A percentile compares a stretch with the other conserved stretches of the same genome.
phyloP scores from a whole-genome alignment of 1,140 invertebrate genomes.

The Hylaeus anthracinus region DNA sequence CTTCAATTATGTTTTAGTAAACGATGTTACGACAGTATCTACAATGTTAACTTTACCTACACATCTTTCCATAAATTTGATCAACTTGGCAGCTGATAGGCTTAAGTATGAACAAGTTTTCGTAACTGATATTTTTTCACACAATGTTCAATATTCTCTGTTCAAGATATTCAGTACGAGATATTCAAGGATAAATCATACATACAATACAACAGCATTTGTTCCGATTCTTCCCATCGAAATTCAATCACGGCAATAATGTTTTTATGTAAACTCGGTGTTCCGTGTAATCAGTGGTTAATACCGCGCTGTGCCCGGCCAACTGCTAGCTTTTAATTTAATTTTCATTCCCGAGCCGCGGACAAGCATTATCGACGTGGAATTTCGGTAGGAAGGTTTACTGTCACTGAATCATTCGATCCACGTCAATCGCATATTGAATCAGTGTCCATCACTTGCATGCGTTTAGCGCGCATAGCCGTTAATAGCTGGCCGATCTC shows the following conservation, averaged over 20 bases:
- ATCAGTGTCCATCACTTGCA: constrained; percentile 63
- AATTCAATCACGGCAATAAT: not conserved
- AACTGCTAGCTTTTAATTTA: constrained; percentile 52
- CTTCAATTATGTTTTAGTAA: too few species aligned
- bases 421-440: constrained; percentile 65
- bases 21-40: too few species aligned
- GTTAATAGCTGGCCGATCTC: constrained; percentile 63
- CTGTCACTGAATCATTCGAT: constrained; percentile 66
- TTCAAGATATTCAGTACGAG: too few species aligned
- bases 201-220: not conserved
- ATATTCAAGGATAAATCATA: too few species aligned
- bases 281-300: not conserved
- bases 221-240: too few species aligned
- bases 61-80: too few species aligned
- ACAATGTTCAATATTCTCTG: too few species aligned
- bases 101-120: too few species aligned
- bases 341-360: constrained; percentile 47
- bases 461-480: constrained; percentile 52
- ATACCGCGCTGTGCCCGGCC: not conserved
- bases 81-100: too few species aligned
- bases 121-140: too few species aligned
- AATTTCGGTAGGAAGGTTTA: constrained; percentile 56
- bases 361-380: constrained; percentile 33
- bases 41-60: too few species aligned
- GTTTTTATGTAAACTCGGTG: not conserved